Evolutionary conservation across 2,113 vertebrate species (phyloP).

Genomic region (Otis tarda): DNA sequence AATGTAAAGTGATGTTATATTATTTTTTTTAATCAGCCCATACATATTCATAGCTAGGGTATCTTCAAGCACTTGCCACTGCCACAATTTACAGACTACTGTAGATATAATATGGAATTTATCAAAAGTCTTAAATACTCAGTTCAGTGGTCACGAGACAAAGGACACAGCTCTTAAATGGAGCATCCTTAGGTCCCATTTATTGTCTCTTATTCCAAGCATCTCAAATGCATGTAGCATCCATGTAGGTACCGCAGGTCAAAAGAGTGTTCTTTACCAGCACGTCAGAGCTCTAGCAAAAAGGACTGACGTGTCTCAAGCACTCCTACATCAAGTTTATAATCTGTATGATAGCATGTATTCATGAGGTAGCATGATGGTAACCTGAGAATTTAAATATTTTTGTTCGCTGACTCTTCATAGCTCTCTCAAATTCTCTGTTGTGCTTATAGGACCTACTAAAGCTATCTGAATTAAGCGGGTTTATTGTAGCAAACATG

Average conservation of each 20-base stretch:
- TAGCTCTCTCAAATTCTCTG: not conserved
- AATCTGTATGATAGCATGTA: too few relatives aligned
- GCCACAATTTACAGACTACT: not conserved
- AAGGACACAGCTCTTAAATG: not conserved
- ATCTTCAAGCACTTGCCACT: not conserved
- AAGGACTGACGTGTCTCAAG: not conserved
- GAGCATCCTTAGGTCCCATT: not conserved
- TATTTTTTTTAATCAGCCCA: not conserved
- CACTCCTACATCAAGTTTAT: not conserved
- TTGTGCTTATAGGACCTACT: not conserved
- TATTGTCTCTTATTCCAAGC: not conserved
- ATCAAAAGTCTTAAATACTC: not conserved
- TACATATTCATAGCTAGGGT: not conserved
- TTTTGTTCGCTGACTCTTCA: not conserved
- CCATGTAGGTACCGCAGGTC: accelerated
- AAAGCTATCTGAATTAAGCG: too few relatives aligned
- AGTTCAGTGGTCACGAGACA: not conserved
- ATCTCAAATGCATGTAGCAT: not conserved
- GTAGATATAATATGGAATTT: not conserved
- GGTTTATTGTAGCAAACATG: too few relatives aligned
- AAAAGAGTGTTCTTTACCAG: not conserved
- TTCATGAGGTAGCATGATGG: not conserved
- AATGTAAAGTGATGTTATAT: not conserved
- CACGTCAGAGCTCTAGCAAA: not conserved
- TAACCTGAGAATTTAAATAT: not conserved